These are phyloP conservation scores for Drosophila miranda DNA, from an alignment of 1,140 invertebrate species.

Conservation along the genomic window DNA sequence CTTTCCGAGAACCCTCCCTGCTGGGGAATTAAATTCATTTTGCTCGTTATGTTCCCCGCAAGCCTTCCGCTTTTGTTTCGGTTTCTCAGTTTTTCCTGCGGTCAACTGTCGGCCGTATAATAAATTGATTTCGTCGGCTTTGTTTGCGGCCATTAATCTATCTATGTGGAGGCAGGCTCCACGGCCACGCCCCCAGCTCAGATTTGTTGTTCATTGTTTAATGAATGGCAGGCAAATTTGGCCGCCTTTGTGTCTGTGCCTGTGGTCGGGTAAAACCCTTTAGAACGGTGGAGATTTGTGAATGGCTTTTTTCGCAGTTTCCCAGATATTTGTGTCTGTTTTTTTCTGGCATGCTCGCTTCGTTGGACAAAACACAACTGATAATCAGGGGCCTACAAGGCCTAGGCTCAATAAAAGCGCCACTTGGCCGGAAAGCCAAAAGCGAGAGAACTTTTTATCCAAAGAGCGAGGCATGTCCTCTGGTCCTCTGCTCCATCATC, in stretches of 20 bases:
- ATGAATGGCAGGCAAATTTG: constrained; percentile 68
- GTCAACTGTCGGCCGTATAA: constrained; percentile 56
- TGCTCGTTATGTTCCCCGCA: neutral
- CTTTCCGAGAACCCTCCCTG: neutral
- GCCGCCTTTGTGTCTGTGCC: constrained; percentile 38
- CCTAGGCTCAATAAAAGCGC: constrained; percentile 39
- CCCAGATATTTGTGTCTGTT: constrained; percentile 9
- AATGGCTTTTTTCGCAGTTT: constrained; percentile 11
- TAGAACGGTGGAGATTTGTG: constrained; percentile 24
- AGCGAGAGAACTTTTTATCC: constrained; percentile 12
- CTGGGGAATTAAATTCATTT: neutral
- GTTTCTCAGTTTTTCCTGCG: constrained; percentile 36
- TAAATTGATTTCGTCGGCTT: constrained; percentile 69
- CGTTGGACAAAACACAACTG: constrained; percentile 31
- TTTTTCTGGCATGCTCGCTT: neutral
- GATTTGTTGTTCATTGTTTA: constrained; percentile 69
- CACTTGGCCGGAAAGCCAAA: constrained; percentile 52
- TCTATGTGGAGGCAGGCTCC: constrained; percentile 44
- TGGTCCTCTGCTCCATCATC: constrained; percentile 61
- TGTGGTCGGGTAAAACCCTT: constrained; percentile 51
- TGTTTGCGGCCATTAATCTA: constrained; percentile 66
- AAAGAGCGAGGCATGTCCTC: neutral
- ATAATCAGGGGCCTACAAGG: constrained; percentile 43
- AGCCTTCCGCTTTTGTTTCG: constrained; percentile 8
- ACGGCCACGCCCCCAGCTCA: constrained; percentile 40